phyloP scores from a whole-genome alignment of 2,888 invertebrate genomes.

The Zygogramma bicolorata region DNA sequence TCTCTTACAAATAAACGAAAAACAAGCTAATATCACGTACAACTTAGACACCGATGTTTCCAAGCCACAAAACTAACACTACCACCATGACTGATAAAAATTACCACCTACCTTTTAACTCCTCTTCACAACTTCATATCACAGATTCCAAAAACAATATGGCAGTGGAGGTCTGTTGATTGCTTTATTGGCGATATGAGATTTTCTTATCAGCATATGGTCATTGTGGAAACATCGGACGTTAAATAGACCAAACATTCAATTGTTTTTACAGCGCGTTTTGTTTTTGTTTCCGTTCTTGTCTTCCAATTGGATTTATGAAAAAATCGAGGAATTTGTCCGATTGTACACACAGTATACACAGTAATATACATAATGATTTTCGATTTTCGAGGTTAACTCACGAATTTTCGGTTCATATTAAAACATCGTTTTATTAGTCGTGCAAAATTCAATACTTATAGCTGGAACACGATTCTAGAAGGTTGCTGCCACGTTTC shows the following conservation, averaged over 20 bases:
- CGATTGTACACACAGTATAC: neutral
- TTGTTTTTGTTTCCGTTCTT: neutral
- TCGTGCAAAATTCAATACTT: no score
- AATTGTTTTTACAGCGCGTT: neutral
- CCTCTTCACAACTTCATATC: neutral
- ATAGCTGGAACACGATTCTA: no score
- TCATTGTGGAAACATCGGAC: neutral
- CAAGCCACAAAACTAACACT: neutral
- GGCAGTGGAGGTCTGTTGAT: neutral
- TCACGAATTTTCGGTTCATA: no score
- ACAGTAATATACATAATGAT: no score
- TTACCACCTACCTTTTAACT: neutral
- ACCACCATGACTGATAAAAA: neutral
- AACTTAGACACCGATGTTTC: neutral
- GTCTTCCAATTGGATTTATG: neutral
- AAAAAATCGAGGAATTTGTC: neutral
- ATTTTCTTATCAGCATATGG: conserved; percentile 23
- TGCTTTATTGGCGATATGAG: conserved; percentile 7
- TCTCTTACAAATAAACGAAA: no score
- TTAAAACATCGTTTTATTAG: no score
- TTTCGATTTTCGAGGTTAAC: no score
- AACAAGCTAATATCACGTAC: neutral
- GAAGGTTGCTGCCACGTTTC: no score
- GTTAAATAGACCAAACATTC: neutral
- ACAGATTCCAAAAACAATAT: conserved; percentile 15